phyloP scores from a whole-genome alignment of 2,113 vertebrate genomes.

The Nothocercus nigrocapillus region DNA sequence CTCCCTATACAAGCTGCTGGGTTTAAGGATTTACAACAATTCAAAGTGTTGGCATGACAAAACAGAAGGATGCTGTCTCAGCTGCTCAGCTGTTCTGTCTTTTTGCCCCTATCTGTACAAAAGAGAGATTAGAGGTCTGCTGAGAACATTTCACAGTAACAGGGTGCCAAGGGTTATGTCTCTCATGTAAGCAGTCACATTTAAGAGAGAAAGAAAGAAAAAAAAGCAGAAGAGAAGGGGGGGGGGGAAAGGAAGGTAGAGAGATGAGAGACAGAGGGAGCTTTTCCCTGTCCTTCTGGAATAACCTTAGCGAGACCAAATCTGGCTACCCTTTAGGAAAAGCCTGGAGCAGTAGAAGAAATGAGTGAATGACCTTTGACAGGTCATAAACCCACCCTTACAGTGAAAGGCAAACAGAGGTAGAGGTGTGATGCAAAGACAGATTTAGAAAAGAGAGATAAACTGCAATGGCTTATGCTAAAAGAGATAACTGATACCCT shows the following conservation, averaged over 20 bases:
- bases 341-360: neutral
- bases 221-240: accelerated
- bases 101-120: neutral
- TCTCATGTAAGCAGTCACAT: neutral
- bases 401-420: neutral
- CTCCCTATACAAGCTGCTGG: neutral
- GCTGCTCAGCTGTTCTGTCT: neutral
- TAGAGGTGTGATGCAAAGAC: neutral
- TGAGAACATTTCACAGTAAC: neutral
- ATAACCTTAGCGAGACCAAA: neutral
- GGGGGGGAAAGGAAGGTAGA: too few species aligned
- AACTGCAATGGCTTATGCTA: neutral
- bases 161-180: neutral
- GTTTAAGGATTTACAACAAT: neutral
- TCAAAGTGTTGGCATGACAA: neutral
- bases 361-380: neutral
- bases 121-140: neutral
- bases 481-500: neutral
- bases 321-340: neutral
- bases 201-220: neutral
- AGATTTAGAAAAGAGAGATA: neutral
- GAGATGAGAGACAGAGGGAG: neutral
- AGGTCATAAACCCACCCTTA: neutral
- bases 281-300: neutral
- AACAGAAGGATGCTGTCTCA: neutral